Base-by-base conservation (phyloP, 2,888 invertebrate species). In the Polydrusus pterygomalis region DNA sequence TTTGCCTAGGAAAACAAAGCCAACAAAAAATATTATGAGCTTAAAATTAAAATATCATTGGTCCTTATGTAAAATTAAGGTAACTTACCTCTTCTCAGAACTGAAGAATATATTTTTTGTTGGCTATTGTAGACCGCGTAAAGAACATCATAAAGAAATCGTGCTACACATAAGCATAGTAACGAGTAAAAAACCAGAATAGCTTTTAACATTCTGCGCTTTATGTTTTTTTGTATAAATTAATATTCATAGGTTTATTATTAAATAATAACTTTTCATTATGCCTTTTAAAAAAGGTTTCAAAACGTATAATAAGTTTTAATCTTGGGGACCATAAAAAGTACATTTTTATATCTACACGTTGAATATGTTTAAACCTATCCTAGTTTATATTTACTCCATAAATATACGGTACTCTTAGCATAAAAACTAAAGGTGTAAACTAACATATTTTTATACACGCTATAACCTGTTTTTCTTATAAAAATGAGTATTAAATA, bases 401-500 rank as follows among this genome's bases (percentile, higher is more conserved):
- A 15, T 49, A 43, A n/a, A 43, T n/a, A n/a, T 43, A 43, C 34
- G 6, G 2, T 43, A 43, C 6, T 43, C 13, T 43, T 43, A 43
- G 10, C 10, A n/a, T n/a, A 49, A 49, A 18, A 49, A 49, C 15
- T n/a, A 49, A 49, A 34, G 34, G 1, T 34, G 34, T 34, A 34
- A 34, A 25, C 9, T 34, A 34, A 34, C 10, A 34, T 34, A 34
- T 34, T 34, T n/a, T 43, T n/a, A n/a, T 43, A 43, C 5, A 43
- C 43, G 10, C 13, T n/a, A 6, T 13, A 6, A 43, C 9, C 6
- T 56, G 25, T 56, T n/a, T 25, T 56, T 56, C 17, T 18, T 56
- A 58, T 38, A 54, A 43, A 56, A 45, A 20, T 64, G 72, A 45
- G 64, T 72, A 54, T 64, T 64, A 63, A 63, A 71, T 65, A 49